Conservation (phyloP, 2,797 vertebrate genomes). For the Alfaro cultratus region DNA sequence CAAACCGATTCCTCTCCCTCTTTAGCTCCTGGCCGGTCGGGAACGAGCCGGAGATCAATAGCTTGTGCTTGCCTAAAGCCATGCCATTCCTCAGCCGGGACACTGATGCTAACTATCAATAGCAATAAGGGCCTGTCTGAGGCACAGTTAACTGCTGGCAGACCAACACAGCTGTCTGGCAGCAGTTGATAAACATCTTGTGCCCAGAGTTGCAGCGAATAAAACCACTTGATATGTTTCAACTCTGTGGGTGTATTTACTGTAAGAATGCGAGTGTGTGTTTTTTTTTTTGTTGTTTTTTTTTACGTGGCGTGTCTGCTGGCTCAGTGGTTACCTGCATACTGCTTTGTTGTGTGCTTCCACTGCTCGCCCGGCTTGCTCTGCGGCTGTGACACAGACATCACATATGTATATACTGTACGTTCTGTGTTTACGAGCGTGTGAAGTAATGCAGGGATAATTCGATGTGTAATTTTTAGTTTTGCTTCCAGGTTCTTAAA, state of each 20-base stretch:
- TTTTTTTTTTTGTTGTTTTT: slow-evolving; percentile 5
- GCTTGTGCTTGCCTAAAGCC: slow-evolving; percentile 81
- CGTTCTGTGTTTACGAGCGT: slow-evolving; percentile 57
- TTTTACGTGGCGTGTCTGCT: slow-evolving; percentile 47
- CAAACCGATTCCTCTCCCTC: slow-evolving; percentile 54
- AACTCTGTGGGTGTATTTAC: slow-evolving; percentile 78
- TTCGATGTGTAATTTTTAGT: slow-evolving; percentile 69
- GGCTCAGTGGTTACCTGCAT: slow-evolving; percentile 59
- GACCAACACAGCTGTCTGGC: slow-evolving; percentile 79
- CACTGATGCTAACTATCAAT: slow-evolving; percentile 87
- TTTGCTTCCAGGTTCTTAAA: slow-evolving; percentile 71
- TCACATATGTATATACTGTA: slow-evolving; percentile 39
- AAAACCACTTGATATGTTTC: slow-evolving; percentile 83
- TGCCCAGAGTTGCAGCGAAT: slow-evolving; percentile 77
- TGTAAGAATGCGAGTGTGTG: slow-evolving; percentile 56
- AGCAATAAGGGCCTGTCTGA: slow-evolving; percentile 86
- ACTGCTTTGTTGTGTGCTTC: slow-evolving; percentile 48
- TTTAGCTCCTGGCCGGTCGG: slow-evolving; percentile 71
- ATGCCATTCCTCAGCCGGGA: slow-evolving; percentile 87
- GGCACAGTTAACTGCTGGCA: slow-evolving; percentile 81
- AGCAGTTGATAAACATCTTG: slow-evolving; percentile 86
- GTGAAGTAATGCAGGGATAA: slow-evolving; percentile 57
- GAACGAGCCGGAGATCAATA: slow-evolving; percentile 85
- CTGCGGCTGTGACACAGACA: slow-evolving; percentile 52
- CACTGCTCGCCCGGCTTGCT: slow-evolving; percentile 22